phyloP scores from a whole-genome alignment of 2,113 vertebrate species.

The Hoplias malabaricus region DNA sequence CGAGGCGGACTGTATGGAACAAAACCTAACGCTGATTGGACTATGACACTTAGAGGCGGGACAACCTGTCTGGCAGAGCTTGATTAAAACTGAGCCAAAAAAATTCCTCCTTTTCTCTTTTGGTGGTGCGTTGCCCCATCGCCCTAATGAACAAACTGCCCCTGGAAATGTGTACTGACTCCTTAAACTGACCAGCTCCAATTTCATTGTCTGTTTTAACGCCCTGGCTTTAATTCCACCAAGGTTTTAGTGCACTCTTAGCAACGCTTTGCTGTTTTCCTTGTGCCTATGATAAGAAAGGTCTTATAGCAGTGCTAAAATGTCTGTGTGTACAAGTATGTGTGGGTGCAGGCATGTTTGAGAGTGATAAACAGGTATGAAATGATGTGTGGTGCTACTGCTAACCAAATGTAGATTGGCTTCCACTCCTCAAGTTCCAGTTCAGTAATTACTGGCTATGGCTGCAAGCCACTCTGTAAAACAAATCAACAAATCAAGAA shows the following conservation, averaged over 20 bases:
- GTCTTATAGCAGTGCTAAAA: not conserved
- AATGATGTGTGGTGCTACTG: slow-evolving; percentile 40
- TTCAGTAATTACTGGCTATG: slow-evolving; percentile 62
- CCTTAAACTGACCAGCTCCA: not conserved
- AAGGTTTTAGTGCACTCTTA: not conserved
- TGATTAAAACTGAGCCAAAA: too few relatives aligned
- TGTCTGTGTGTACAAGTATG: slow-evolving; percentile 9
- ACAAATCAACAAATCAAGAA: slow-evolving; percentile 58
- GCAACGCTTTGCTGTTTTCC: not conserved
- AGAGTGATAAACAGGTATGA: slow-evolving; percentile 46
- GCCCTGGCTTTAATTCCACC: not conserved
- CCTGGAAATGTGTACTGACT: too few relatives aligned
- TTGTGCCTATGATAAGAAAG: not conserved
- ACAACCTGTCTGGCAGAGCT: too few relatives aligned
- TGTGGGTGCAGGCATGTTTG: slow-evolving; percentile 14
- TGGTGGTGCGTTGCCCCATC: too few relatives aligned
- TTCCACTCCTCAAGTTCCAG: slow-evolving; percentile 61
- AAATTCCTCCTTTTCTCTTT: too few relatives aligned
- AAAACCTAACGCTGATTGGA: too few relatives aligned
- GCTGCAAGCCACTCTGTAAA: slow-evolving; percentile 53
- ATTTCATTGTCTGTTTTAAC: not conserved
- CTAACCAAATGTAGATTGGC: slow-evolving; percentile 64
- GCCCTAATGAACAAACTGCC: too few relatives aligned
- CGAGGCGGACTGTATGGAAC: too few relatives aligned
- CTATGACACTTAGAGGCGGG: too few relatives aligned